Base-by-base conservation (phyloP, 2,113 vertebrate genomes). In the Oplegnathus fasciatus region DNA sequence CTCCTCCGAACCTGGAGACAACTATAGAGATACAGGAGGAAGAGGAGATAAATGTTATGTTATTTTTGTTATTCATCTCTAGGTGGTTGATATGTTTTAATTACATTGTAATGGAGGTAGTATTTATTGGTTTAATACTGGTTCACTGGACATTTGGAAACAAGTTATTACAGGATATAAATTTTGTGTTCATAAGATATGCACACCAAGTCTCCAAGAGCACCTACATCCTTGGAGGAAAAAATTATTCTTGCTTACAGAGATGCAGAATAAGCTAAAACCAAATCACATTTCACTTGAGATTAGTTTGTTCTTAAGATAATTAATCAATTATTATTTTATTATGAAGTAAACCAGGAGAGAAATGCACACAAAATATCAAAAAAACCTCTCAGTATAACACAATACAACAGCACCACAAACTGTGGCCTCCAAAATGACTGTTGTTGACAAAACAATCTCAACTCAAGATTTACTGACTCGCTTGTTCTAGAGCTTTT, bases 1-100 rank as follows among this genome's bases (percentile, higher is more conserved):
- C 0, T 99, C 98, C 93, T 99, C 98, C 0, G 98, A 99, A 80
- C 98, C 98, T 0, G 98, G 98, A 80, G 98, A 99, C 75, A 99
- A 93, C 98, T 99, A 89, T 3, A 80, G 15, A 87, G 58, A 78
- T 1, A 61, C 44, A 44, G n/a, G 52, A 65, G 9, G 28, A 40
- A 44, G 46, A 52, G 46, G 5, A 55, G 1, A 40, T 18, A 18
- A 48, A 61, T 5, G 18, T 44, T 20, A n/a, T 15, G 34, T 42
- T 40, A 9, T 50, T 9, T 61, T 55, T 73, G n/a, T 69, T 46
- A 60, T 37, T 61, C 10, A 24, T 20, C 20, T 55, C 40, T 24
- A 57, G 34, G 30, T 14, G 18, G n/a, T n/a, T n/a, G n/a, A 48
- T 24, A 15, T 15, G 2, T 65, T 70, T 40, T 17, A 30, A 37